Evolutionary conservation across 2,888 invertebrate species (phyloP).

Genomic region (Anagyrus pseudococci): DNA sequence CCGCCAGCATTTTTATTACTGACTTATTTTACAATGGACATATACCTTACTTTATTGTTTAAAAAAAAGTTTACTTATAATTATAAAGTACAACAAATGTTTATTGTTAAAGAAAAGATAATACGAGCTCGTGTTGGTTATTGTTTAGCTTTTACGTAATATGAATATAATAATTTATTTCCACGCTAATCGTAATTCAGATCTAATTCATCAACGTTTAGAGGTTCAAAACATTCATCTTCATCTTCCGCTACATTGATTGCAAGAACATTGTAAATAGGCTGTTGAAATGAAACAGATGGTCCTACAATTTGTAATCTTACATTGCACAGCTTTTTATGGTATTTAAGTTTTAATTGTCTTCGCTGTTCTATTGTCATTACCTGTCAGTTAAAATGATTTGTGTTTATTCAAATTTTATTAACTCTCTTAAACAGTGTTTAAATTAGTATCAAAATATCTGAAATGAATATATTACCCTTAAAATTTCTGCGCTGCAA

Average conservation of each 20-base stretch:
- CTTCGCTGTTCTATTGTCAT: slow-evolving; percentile 48
- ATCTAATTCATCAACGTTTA: slow-evolving; percentile 26
- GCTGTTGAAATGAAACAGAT: slow-evolving; percentile 45
- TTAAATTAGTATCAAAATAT: neutral
- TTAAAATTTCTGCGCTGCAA: slow-evolving; percentile 48
- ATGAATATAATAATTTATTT: too few species aligned
- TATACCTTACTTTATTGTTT: too few species aligned
- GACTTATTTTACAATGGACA: too few species aligned
- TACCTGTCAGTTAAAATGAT: slow-evolving; percentile 43
- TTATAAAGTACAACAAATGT: too few species aligned
- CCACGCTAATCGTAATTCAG: too few species aligned
- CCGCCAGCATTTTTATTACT: too few species aligned
- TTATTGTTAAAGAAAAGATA: neutral
- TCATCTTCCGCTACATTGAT: slow-evolving; percentile 36
- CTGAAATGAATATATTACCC: slow-evolving; percentile 42
- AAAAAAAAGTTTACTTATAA: too few species aligned
- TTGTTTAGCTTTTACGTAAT: too few species aligned
- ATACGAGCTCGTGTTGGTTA: too few species aligned
- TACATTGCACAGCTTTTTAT: slow-evolving; percentile 48
- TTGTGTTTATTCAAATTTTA: too few species aligned
- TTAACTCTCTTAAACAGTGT: too few species aligned
- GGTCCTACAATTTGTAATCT: slow-evolving; percentile 57
- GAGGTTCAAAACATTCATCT: slow-evolving; percentile 25
- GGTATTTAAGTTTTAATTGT: slow-evolving; percentile 51
- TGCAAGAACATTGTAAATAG: slow-evolving; percentile 55